phyloP scores from a whole-genome alignment of 2,797 vertebrate genomes.

The Harpagifer antarcticus region DNA sequence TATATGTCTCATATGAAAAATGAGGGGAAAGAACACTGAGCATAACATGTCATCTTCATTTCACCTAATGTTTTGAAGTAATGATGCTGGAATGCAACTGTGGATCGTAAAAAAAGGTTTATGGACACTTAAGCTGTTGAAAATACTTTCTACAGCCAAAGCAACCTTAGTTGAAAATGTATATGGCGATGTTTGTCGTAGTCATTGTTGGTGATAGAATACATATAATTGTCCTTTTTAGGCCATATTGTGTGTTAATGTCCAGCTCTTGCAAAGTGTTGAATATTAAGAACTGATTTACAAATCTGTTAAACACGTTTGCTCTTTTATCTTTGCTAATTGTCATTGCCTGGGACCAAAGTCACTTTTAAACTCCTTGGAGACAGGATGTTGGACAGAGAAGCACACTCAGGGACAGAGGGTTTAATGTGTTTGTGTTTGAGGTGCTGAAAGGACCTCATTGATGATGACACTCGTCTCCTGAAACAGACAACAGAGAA shows the following conservation, averaged over 20 bases:
- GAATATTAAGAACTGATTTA: not conserved
- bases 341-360: not conserved
- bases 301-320: not conserved
- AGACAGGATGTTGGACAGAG: conserved; percentile 6
- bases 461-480: conserved; percentile 57
- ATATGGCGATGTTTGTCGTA: not conserved
- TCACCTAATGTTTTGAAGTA: not conserved
- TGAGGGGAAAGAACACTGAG: not conserved
- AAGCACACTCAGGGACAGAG: not conserved
- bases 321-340: not conserved
- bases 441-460: conserved; percentile 52
- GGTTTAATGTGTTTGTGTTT: conserved; percentile 49
- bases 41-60: not conserved
- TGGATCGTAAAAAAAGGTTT: not conserved
- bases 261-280: not conserved
- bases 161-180: not conserved
- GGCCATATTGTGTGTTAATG: not conserved
- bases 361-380: not conserved
- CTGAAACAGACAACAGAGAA: conserved; percentile 46
- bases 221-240: not conserved
- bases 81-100: not conserved
- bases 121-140: not conserved
- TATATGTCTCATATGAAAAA: conserved; percentile 1
- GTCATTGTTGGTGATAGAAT: not conserved
- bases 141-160: not conserved